Base-by-base conservation (phyloP, 2,797 vertebrate species). In the Pitangus sulphuratus region DNA sequence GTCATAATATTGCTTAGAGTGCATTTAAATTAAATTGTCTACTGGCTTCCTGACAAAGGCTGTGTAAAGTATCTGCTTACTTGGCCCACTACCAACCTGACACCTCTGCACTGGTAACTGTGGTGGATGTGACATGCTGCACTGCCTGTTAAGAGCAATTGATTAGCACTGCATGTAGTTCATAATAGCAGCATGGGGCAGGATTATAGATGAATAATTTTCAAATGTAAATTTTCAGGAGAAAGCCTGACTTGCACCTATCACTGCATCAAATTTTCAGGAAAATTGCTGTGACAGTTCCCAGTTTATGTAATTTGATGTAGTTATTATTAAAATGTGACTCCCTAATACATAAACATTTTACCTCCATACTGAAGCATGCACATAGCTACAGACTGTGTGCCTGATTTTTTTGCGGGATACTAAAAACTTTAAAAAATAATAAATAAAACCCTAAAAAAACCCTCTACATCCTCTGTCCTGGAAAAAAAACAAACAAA, bases 1-100 rank as follows among this genome's bases (percentile, higher is more conserved):
- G 53, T 39, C 1, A 1, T 68, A 56, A n/a, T 15, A 56, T 48
- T 75, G 21, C 26, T 91, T 62, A 61, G 54, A 37, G 20, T 80
- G 22, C 51, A 48, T 77, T 89, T 69, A 53, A 80, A 83, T 72
- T 77, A 69, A 86, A 77, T 51, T 68, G 37, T 75, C 61, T 84
- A 3, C 45, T 64, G 62, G 28, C 53, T 72, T 71, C 50, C 58
- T 82, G 66, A 70, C 40, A 89, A 71, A 71, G 58, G 25, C 25
- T 62, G 19, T 62, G n/a, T 78, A 24, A 81, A 64, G 6, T 9
- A 54, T 22, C 69, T 69, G 64, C 15, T 79, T 61, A 14, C 68
- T 40, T 33, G 13, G 42, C 35, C 37, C 53, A 12, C 26, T 53
- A 33, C 37, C 15, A 71, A 17, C 15, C 12, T 0, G 1, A 3